Base-by-base conservation (phyloP, 2,888 invertebrate species). In the Euspilapteryx auroguttella region DNA sequence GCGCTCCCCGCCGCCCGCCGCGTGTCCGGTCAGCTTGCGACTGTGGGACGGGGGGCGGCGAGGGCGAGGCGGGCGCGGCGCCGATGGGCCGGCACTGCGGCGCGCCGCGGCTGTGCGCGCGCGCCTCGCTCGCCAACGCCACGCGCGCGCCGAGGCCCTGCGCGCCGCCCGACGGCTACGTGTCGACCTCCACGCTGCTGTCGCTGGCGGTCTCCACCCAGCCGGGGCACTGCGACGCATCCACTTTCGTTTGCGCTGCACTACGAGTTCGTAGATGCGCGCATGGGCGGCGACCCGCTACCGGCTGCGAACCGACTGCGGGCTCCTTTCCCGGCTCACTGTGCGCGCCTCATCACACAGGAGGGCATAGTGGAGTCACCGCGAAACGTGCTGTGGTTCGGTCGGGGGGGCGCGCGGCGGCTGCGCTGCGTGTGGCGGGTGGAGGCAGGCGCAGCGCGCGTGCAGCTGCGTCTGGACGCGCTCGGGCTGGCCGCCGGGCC, bases 211-310 rank as follows among this genome's bases (percentile, higher is more conserved):
- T 58, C 17, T 83, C 58, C 61, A 79, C 65, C 66, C 81, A 33
- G 62, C 82, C 57, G 27, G 88, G n/a, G 91, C 20, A 91, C 90
- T 2, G 89, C 89, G 2, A 79, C 91, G 9, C 89, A 89, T 45
- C 90, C 88, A 3, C 82, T 86, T 2, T 78, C 80, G 6, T 88
- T 88, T 51, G 71, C 81, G 29, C 52, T 86, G 26, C 86, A 87
- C 43, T 91, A 90, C 55, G 91, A 91, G 58, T 91, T 91, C 50
- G 82, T 91, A 12, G 89, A 91, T 49, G 90, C 90, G 2, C 76
- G 86, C 22, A 78, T 89, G 34, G 86, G 85, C 15, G 89, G 89
- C 9, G 82, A 81, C 33, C 63, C 78, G 6, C 81, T 85, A 79
- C 62, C 78, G 1, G 49, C 41, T 3, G 46, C 14, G 45, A 34